These are phyloP conservation scores for Archilochus colubris DNA, from an alignment of 2,113 vertebrate genomes.

Conservation along the genomic window DNA sequence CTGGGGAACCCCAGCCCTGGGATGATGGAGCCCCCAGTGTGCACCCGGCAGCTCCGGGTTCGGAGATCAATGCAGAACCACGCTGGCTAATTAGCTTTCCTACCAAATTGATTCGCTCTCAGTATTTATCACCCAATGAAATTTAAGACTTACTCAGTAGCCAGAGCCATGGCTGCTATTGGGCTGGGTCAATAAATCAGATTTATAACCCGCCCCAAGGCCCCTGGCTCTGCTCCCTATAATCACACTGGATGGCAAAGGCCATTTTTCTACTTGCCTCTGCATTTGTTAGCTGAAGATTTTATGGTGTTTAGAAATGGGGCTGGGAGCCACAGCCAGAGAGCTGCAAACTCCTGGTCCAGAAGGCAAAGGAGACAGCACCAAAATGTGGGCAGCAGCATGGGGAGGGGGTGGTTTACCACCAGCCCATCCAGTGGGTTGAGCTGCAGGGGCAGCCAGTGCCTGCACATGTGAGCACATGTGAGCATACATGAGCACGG, in stretches of 20 bases:
- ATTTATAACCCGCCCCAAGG: conserved; percentile 67
- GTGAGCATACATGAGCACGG: neutral
- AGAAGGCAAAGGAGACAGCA: neutral
- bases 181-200: conserved; percentile 73
- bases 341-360: neutral
- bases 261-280: conserved; percentile 31
- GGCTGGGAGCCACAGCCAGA: neutral
- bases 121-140: conserved; percentile 77
- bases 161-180: conserved; percentile 41
- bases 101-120: conserved; percentile 75
- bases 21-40: neutral
- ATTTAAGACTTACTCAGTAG: conserved; percentile 72
- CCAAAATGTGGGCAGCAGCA: fast-evolving
- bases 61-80: conserved; percentile 12
- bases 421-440: neutral
- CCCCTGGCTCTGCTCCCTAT: conserved; percentile 54
- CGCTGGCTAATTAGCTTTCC: conserved; percentile 74
- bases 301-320: conserved; percentile 19
- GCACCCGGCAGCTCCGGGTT: neutral
- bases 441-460: neutral
- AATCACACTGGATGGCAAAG: conserved; percentile 50
- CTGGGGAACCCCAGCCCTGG: neutral
- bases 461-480: neutral
- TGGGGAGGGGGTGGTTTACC: fast-evolving
- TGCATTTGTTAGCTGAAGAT: conserved; percentile 28